Evolutionary conservation across 2,888 invertebrate species (phyloP).

Genomic region (Rhorus exstirpatorius): DNA sequence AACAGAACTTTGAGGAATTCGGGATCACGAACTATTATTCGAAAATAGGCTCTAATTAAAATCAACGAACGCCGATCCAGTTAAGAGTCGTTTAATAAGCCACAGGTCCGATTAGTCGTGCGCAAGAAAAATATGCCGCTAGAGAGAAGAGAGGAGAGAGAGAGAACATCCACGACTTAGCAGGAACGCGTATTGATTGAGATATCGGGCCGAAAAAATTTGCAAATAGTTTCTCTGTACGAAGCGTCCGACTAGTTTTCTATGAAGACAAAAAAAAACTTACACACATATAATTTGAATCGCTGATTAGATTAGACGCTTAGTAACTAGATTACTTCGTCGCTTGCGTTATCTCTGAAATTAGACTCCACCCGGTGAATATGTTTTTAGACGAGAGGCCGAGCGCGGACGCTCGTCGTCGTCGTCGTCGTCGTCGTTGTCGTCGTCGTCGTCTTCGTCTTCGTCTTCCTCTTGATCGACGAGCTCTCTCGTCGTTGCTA

Average conservation of each 20-base stretch:
- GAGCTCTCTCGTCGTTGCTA: constrained; percentile 53
- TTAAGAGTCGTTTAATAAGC: constrained; percentile 45
- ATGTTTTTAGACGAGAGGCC: constrained; percentile 73
- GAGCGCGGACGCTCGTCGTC: constrained; percentile 42
- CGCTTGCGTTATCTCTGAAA: constrained; percentile 83
- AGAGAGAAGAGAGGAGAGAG: background rate
- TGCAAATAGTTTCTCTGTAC: constrained; percentile 5
- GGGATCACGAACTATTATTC: constrained; percentile 41
- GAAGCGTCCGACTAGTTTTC: constrained; percentile 11
- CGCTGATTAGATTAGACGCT: constrained; percentile 85
- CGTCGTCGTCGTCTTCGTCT: no score
- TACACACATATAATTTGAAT: constrained; percentile 79
- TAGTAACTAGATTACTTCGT: constrained; percentile 85
- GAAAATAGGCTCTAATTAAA: constrained; percentile 72
- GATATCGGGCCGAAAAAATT: constrained; percentile 2
- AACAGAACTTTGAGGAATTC: background rate
- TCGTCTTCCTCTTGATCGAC: constrained; percentile 16
- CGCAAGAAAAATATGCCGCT: background rate
- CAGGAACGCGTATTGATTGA: background rate
- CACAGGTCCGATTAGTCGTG: constrained; percentile 54
- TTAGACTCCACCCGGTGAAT: constrained; percentile 82
- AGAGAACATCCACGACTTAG: background rate
- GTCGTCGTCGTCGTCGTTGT: constrained; percentile 44
- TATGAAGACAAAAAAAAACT: constrained; percentile 15
- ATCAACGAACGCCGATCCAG: constrained; percentile 68